Base-by-base conservation (phyloP, 1,140 invertebrate species). In the Teleogryllus occipitalis region DNA sequence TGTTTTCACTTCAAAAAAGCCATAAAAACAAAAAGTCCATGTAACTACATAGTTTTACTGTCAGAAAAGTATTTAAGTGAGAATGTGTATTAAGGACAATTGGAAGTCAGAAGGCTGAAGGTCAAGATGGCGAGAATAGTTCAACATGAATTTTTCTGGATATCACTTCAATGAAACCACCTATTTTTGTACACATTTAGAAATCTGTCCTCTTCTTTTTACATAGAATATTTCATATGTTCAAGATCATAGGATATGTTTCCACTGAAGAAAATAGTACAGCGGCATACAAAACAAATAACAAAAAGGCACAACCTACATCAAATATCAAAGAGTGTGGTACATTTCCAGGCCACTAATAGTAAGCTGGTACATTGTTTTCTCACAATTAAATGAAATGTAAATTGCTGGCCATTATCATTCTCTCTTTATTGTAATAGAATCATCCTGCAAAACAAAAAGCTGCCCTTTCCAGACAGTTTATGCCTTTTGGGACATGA, bases 251-350 rank as follows among this genome's bases (percentile, higher is more conserved):
- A 65, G 54, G 54, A 65, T 65, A 65, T 65, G 54, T 65, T 65
- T 65, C 54, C 54, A 65, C 54, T 65, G 54, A 65, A 65, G 10
- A 65, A 65, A 65, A 14, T 18, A 18, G 54, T 65, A 65, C 54
- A 65, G 54, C 54, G 7, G 54, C 18, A 65, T 65, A 65, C 54
- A 65, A 65, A 65, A 65, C 10, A 10, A 65, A 65, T 14, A 65
- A 65, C 54, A 65, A 65, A 39, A 65, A 65, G 54, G 54, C 54
- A 65, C 54, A 65, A 65, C 54, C 54, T 65, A 65, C 54, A 65
- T 65, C 54, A 65, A 65, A 65, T 65, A 65, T 65, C 54, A 65
- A 65, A 65, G 54, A 65, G 54, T 10, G 54, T 65, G 54, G 18
- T 65, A 65, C 54, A 65, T 65, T 65, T 65, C 54, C 54, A 65